Evolutionary conservation across 2,888 invertebrate species (phyloP), one percentile per base, ranked within the genome.

Genomic region (Halictus ligatus): DNA sequence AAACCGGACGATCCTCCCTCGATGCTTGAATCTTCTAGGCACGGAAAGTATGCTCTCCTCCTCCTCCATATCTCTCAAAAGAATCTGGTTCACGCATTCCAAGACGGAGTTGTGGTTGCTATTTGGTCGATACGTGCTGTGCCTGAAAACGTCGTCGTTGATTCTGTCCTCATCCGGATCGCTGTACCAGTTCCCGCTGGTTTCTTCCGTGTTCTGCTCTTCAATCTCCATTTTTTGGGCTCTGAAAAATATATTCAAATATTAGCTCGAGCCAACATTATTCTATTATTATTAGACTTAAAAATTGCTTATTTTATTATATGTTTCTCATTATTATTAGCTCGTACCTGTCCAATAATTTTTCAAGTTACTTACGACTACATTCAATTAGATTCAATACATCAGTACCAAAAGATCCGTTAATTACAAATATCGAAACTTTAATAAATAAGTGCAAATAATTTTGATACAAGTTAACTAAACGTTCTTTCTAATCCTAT

Each of bases 1-100:
- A 83, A 95, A 95, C 4, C 93, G 92, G 1, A 95, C 95, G 54
- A 94, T 94, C 80, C 94, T 94, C 0, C 95, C 95, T 15, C 94
- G 93, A 82, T 95, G 94, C 81, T 95, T 95, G 85, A 95, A 95
- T 60, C 94, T 92, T 8, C 94, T 92, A 0, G 94, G 94, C 13
- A 94, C 94, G n/a, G 95, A 94, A 5, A 95, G 86, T 15, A 93
- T 87, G 50, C 91, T 94, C 72, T 94, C 95, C 78, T 95, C 95
- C 84, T 96, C 96, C 84, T 96, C 96, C 92, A 96, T 96, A 94
- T 98, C 98, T 91, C 98, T 97, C 50, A 98, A 95, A 64, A 98
- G 95, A 91, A 98, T 98, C 95, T 97, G 98, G 95, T 98, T 98
- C 89, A 98, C 98, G 93, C 98, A 98, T 95, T 98, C 98, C 76